Conservation (phyloP, 1,140 invertebrate genomes). For the Steinernema feltiae region DNA sequence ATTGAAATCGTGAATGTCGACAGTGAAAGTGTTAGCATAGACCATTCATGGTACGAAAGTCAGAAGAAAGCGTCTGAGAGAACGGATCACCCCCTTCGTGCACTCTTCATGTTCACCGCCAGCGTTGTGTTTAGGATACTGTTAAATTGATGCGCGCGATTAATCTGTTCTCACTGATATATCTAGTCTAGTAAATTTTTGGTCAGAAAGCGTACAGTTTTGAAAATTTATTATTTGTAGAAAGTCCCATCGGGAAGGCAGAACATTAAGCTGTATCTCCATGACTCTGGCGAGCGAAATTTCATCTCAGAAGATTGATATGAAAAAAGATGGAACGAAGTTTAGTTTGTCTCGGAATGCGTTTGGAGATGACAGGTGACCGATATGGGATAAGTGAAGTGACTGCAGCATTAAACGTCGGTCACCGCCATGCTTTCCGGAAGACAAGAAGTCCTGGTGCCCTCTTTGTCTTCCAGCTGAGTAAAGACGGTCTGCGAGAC, state of each 20-base stretch:
- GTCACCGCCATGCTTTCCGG: not conserved
- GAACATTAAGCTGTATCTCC: not conserved
- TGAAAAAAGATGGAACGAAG: not conserved
- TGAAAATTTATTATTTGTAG: no score
- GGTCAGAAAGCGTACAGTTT: no score
- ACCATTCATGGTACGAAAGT: not conserved
- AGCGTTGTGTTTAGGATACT: not conserved
- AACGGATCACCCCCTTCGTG: not conserved
- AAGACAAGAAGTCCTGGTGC: not conserved
- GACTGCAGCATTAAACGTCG: not conserved
- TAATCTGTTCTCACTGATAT: no score
- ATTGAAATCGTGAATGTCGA: not conserved
- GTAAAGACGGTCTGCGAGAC: not conserved
- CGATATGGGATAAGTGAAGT: not conserved
- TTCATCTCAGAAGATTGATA: not conserved
- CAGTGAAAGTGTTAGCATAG: not conserved
- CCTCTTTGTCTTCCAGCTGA: not conserved
- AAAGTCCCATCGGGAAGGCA: not conserved
- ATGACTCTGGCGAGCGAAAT: not conserved
- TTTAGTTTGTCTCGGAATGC: slow-evolving; percentile 5
- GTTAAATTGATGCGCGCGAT: no score
- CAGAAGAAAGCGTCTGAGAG: not conserved
- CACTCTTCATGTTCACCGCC: not conserved
- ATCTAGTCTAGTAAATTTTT: not conserved
- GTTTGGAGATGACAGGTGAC: not conserved